A percentile compares a stretch with the other conserved stretches of the same genome.
Evolutionary conservation across 2,113 vertebrate genomes (phyloP).

Genomic region (Protobothrops flavoviridis): DNA sequence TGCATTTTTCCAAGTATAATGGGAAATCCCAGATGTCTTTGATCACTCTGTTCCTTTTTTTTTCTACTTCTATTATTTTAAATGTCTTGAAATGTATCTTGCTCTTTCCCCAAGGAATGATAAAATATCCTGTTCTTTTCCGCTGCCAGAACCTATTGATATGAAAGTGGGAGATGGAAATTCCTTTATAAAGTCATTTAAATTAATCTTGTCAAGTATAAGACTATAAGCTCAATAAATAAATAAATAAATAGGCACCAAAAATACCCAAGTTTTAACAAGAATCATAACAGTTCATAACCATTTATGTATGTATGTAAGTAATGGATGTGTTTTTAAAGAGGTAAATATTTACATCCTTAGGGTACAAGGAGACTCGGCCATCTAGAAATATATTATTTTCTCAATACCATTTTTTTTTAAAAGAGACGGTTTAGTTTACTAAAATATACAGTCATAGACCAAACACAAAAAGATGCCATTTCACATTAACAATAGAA

Average conservation of each 20-base stretch:
- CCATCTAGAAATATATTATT: not conserved
- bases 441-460: not conserved
- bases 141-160: not conserved
- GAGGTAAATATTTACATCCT: not conserved
- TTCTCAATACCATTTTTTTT: not conserved
- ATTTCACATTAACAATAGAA: not conserved
- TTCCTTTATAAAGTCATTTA: not conserved
- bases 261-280: not conserved
- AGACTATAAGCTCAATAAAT: not conserved
- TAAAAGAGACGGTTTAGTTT: not conserved
- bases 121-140: not conserved
- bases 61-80: not conserved
- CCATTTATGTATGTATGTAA: not conserved
- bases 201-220: not conserved
- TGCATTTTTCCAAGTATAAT: not conserved
- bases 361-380: rapidly evolving
- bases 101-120: not conserved
- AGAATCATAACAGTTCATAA: not conserved
- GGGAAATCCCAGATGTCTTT: not conserved
- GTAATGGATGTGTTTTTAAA: not conserved
- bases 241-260: not conserved
- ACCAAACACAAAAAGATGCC: not conserved
- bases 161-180: not conserved
- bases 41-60: not conserved
- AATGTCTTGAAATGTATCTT: not conserved